A percentile compares a stretch with the other conserved stretches of the same genome.
phyloP scores from a whole-genome alignment of 1,140 invertebrate genomes.

The Danaus melanippus region DNA sequence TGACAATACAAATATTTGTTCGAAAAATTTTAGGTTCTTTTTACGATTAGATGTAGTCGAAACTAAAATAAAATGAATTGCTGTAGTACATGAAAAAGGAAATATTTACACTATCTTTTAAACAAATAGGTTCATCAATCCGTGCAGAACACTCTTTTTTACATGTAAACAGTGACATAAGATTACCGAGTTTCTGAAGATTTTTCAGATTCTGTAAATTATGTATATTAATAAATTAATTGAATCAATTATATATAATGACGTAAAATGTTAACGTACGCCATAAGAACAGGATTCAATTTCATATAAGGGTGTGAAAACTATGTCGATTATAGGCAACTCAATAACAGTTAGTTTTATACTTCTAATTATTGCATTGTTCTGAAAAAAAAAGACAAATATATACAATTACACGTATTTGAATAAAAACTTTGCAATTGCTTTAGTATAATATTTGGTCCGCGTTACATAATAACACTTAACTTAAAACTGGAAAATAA shows the following conservation, averaged over 20 bases:
- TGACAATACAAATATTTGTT: too few relatives aligned
- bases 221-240: constrained; percentile 1
- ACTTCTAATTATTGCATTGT: constrained; percentile 16
- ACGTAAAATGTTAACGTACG: constrained; percentile 17
- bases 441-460: too few relatives aligned
- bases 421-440: too few relatives aligned
- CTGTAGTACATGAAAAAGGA: background rate
- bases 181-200: constrained; percentile 3
- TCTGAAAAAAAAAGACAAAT: constrained; percentile 15
- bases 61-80: constrained; percentile 1
- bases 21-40: too few relatives aligned
- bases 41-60: background rate
- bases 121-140: constrained; percentile 29
- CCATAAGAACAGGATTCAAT: constrained; percentile 27
- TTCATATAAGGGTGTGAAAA: constrained; percentile 29
- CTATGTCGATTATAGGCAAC: constrained; percentile 28
- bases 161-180: constrained; percentile 7
- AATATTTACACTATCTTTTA: constrained; percentile 25
- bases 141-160: constrained; percentile 19
- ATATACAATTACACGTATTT: background rate
- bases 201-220: constrained; percentile 20
- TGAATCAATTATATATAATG: background rate
- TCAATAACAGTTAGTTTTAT: constrained; percentile 26
- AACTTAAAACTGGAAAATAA: too few relatives aligned
- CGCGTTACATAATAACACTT: too few relatives aligned